Conservation (phyloP, 1,140 invertebrate species). For the Pogonognathellus flavescens region DNA sequence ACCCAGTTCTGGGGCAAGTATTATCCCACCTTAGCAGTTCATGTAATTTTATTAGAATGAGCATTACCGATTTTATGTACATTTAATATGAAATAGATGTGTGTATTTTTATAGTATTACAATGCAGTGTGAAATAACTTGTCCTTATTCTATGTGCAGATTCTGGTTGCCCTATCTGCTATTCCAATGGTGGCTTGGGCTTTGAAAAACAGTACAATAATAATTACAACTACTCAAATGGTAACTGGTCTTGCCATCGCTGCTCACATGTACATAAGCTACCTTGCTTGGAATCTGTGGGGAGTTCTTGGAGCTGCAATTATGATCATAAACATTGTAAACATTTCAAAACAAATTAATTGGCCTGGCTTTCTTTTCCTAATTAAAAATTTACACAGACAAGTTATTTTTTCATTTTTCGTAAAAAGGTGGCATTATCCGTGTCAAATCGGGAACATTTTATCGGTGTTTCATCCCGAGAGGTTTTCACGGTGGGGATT, state of each 20-base stretch:
- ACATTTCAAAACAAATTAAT: no score
- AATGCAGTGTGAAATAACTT: background rate
- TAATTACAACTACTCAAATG: background rate
- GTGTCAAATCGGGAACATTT: no score
- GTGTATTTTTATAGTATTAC: no score
- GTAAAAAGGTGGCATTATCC: no score
- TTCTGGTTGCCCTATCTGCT: background rate
- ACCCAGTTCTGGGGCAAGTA: background rate
- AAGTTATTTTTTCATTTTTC: no score
- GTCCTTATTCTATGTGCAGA: background rate
- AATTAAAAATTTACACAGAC: no score
- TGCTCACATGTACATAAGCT: background rate
- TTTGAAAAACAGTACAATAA: background rate
- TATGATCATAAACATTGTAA: constrained; percentile 6
- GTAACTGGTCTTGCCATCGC: background rate
- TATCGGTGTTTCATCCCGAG: no score
- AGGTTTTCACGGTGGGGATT: no score
- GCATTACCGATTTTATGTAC: no score
- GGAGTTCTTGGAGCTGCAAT: background rate
- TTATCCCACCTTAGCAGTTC: background rate
- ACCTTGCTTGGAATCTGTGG: background rate
- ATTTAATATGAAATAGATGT: no score
- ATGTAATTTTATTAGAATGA: background rate
- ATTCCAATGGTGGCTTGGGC: background rate
- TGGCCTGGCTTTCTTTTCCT: no score